Evolutionary conservation across 2,797 vertebrate genomes (phyloP), one percentile per base, ranked within the genome.

Genomic region (Poecile montanus): DNA sequence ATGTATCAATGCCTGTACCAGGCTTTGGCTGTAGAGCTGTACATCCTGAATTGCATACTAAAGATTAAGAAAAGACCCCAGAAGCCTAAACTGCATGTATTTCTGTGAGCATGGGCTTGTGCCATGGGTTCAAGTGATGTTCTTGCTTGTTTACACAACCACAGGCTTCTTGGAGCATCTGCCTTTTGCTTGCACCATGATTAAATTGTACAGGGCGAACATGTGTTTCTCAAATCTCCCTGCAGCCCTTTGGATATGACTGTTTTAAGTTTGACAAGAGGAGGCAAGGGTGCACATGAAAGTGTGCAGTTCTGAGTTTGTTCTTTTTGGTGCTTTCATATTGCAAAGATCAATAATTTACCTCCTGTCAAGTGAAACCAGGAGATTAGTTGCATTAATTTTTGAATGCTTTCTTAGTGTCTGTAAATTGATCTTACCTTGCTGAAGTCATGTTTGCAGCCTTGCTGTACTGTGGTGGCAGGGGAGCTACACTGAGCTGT

Each of bases 381-480:
- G 63, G 63, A 90, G 63, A 83, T 91, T 80, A 92, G 81, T 75
- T 88, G 72, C 84, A 85, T 95, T 95, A 85, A 74, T 88, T 95
- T 91, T 75, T 88, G 84, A 93, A 85, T 68, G 53, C 42, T 82
- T 92, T 68, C 22, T 29, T 67, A 44, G 56, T 8, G 48, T 40
- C 45, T 72, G 50, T 48, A 76, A 80, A 87, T 85, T 63, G 81
- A 61, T 80, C 71, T 71, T 85, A 54, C 60, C 56, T 93, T 54
- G 38, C 56, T 3, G 11, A 82, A 87, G 71, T 76, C 38, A 47
- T 78, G n/a, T 82, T 68, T 95, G 83, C n/a, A 90, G 73, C 60
- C 47, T 56, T 79, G 56, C 47, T 23, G 7, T 30, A 13, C 10
- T 26, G 13, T 47, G 25, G 48, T 82, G 60, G 44, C 67, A 87